These are phyloP conservation scores for Tangara arthus DNA, from an alignment of 2,797 vertebrate species.

Conservation along the genomic window DNA sequence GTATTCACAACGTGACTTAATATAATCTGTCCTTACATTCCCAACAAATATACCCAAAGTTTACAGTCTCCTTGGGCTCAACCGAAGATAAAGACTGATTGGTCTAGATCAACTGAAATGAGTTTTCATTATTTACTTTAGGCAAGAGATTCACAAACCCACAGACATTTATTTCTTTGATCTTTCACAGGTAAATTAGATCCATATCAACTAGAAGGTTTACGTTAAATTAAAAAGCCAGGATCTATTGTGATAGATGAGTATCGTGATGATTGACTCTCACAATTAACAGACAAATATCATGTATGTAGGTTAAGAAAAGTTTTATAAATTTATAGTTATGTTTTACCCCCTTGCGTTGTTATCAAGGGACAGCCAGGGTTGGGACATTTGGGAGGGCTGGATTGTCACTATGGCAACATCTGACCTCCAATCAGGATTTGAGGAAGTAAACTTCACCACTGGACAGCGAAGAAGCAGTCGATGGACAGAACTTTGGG, in stretches of 20 bases:
- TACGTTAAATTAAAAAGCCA: background rate
- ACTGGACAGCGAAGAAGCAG: background rate
- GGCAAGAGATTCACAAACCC: background rate
- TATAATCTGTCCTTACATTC: background rate
- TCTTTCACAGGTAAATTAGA: slow-evolving; percentile 4
- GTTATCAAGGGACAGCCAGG: background rate
- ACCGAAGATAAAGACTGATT: background rate
- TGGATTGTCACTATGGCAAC: background rate
- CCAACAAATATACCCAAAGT: background rate
- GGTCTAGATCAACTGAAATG: background rate
- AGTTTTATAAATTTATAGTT: background rate
- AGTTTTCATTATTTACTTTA: background rate
- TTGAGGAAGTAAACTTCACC: background rate
- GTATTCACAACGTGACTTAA: background rate
- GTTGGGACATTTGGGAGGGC: background rate
- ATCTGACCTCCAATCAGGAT: background rate
- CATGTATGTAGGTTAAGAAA: background rate
- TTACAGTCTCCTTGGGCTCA: background rate
- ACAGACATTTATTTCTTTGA: background rate
- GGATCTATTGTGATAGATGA: background rate
- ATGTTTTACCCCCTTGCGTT: background rate
- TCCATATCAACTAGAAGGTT: background rate
- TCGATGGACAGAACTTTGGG: background rate
- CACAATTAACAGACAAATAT: background rate
- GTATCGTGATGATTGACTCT: background rate